Conservation (phyloP, 2,797 vertebrate species). For the Myioborus miniatus region DNA sequence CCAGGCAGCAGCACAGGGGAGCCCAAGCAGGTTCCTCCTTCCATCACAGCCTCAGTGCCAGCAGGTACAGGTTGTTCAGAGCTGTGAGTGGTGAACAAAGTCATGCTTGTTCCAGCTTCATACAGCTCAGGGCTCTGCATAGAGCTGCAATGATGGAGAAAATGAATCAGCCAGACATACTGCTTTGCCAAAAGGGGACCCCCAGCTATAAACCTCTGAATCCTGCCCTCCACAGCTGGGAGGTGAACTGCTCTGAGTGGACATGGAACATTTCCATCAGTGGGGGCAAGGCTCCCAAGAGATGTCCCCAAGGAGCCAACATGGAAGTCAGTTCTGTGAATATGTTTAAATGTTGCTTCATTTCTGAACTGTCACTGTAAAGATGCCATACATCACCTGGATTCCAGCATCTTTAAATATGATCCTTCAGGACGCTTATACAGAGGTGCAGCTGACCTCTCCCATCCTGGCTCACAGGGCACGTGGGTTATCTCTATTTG, state of each 20-base stretch:
- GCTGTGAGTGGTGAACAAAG: background rate
- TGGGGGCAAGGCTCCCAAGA: background rate
- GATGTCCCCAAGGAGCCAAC: background rate
- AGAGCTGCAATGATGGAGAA: background rate
- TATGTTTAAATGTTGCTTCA: background rate
- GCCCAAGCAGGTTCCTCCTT: background rate
- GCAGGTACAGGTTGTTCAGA: background rate
- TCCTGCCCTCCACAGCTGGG: background rate
- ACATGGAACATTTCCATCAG: background rate
- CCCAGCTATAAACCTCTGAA: background rate
- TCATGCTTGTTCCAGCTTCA: background rate
- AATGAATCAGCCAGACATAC: background rate
- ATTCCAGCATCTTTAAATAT: background rate
- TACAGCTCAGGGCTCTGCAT: background rate
- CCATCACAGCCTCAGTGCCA: background rate
- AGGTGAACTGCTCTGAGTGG: background rate
- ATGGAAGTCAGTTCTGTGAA: background rate
- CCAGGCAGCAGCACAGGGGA: background rate
- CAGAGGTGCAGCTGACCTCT: background rate
- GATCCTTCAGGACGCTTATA: background rate
- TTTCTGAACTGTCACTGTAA: background rate
- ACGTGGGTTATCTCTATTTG: background rate
- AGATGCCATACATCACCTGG: slow-evolving; percentile 59
- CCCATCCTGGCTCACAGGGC: background rate
- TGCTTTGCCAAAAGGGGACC: background rate